These are phyloP conservation scores for Eufriesea mexicana DNA, from an alignment of 1,140 invertebrate genomes.

Conservation along the genomic window DNA sequence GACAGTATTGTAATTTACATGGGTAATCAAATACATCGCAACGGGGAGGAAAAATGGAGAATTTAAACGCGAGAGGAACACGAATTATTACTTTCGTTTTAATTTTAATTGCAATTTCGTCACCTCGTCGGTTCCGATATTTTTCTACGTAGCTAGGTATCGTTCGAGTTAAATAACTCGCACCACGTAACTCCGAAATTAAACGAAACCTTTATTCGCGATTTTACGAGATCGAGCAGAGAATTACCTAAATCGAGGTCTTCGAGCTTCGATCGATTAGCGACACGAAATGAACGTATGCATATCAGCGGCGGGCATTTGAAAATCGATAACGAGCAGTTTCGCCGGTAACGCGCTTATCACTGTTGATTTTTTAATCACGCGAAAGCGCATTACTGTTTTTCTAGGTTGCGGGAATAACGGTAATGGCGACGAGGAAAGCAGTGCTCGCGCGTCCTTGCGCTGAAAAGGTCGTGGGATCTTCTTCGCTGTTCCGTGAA, in stretches of 20 bases:
- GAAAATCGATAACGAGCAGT: not conserved
- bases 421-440: constrained; percentile 26
- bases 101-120: not conserved
- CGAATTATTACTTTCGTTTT: not conserved
- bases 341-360: not conserved
- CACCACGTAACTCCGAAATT: not conserved
- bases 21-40: not conserved
- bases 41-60: not conserved
- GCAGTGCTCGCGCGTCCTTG: constrained; percentile 62
- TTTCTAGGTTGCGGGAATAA: not conserved
- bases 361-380: constrained; percentile 12
- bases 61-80: not conserved
- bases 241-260: not conserved
- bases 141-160: not conserved
- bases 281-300: not conserved
- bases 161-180: too few species aligned
- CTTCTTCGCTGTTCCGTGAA: constrained; percentile 41
- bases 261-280: not conserved
- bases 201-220: not conserved
- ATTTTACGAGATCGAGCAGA: not conserved
- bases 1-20: not conserved
- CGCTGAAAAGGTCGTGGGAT: constrained; percentile 69
- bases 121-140: not conserved
- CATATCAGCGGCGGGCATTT: not conserved
- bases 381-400: not conserved